Conservation (phyloP, 2,113 vertebrate genomes). For the Gasterosteus nipponicus region DNA sequence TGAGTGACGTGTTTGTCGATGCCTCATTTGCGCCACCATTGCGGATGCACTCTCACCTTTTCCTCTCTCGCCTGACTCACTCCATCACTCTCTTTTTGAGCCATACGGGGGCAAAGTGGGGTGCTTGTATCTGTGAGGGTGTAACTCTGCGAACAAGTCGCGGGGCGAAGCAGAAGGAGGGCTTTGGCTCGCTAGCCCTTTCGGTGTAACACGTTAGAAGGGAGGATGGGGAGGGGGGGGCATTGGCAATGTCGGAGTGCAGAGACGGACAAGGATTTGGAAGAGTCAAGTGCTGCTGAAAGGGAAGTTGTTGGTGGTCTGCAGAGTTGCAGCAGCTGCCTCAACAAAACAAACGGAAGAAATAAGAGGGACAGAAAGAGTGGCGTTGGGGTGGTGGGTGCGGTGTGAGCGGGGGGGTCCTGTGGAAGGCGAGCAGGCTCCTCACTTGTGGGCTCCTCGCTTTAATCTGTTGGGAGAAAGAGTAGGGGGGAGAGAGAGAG, state of each 20-base stretch:
- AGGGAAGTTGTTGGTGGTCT: constrained; percentile 80
- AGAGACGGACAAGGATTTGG: constrained; percentile 78
- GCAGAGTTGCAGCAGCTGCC: constrained; percentile 75
- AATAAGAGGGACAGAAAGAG: constrained; percentile 66
- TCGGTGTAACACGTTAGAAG: constrained; percentile 46
- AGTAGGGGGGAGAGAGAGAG: constrained; percentile 46
- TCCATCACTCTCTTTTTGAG: constrained; percentile 38
- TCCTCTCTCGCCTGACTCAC: constrained; percentile 16
- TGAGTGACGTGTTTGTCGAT: constrained; percentile 53
- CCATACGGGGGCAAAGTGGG: constrained; percentile 61
- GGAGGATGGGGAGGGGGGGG: neutral
- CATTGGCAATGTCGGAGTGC: constrained; percentile 74
- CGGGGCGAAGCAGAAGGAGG: constrained; percentile 57
- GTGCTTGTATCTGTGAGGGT: constrained; percentile 64
- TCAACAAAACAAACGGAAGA: constrained; percentile 76
- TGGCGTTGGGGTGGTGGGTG: neutral
- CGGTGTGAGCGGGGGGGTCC: constrained; percentile 37
- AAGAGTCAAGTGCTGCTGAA: constrained; percentile 79
- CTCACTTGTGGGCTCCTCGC: constrained; percentile 55
- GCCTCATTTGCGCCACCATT: constrained; percentile 36
- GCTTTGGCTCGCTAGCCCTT: constrained; percentile 60
- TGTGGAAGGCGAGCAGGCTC: constrained; percentile 57
- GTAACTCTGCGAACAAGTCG: constrained; percentile 62
- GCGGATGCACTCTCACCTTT: constrained; percentile 37
- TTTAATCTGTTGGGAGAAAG: constrained; percentile 71